A percentile compares a stretch with the other conserved stretches of the same genome.
Conservation (phyloP, 2,797 vertebrate genomes). For the Podarcis lilfordi region DNA sequence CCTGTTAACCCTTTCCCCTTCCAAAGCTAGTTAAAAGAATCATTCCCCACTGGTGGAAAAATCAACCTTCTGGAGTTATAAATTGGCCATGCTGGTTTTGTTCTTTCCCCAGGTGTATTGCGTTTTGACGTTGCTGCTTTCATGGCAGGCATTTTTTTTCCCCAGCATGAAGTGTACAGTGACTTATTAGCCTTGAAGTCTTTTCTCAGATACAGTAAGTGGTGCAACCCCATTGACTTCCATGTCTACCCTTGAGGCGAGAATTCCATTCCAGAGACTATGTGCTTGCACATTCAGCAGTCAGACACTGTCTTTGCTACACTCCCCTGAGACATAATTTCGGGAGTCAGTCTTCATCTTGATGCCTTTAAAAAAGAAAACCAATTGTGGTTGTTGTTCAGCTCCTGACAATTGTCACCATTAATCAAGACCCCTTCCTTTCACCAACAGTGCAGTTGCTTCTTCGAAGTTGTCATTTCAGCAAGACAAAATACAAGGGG, state of each 20-base stretch:
- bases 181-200: slow-evolving; percentile 21
- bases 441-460: slow-evolving; percentile 27
- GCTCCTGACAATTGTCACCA: slow-evolving; percentile 37
- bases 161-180: neutral
- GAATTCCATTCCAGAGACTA: slow-evolving; percentile 31
- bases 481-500: slow-evolving; percentile 20
- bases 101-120: neutral
- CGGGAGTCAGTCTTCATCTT: slow-evolving; percentile 40
- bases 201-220: slow-evolving; percentile 31
- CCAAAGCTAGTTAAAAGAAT: slow-evolving; percentile 6
- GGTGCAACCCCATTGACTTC: slow-evolving; percentile 43
- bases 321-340: slow-evolving; percentile 46
- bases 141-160: slow-evolving; percentile 22
- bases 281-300: slow-evolving; percentile 21
- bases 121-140: slow-evolving; percentile 37
- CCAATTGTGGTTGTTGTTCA: slow-evolving; percentile 35
- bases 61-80: slow-evolving; percentile 16
- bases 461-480: slow-evolving; percentile 23
- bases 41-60: slow-evolving; percentile 7
- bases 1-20: slow-evolving; percentile 1
- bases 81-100: slow-evolving; percentile 20
- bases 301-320: slow-evolving; percentile 25
- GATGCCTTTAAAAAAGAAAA: slow-evolving; percentile 48
- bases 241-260: slow-evolving; percentile 28
- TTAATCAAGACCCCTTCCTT: slow-evolving; percentile 51